Evolutionary conservation across 2,888 invertebrate genomes (phyloP).

Genomic region (Brachypterus glaber): DNA sequence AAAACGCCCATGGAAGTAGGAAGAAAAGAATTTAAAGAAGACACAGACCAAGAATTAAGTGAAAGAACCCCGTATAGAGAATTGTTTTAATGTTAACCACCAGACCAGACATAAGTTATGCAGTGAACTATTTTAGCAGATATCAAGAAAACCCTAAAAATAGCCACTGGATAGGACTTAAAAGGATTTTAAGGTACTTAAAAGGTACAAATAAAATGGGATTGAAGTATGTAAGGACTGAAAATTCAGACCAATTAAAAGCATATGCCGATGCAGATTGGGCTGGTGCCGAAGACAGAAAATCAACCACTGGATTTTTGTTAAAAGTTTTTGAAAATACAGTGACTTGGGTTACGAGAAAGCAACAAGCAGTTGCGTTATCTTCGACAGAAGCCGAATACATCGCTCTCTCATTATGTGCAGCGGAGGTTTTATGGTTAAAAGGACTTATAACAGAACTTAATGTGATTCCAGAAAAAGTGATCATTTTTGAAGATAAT

Average conservation of each 20-base stretch:
- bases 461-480: too few relatives aligned
- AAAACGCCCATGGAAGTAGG: conserved; percentile 11
- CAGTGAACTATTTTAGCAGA: background rate
- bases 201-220: too few relatives aligned
- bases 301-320: conserved; percentile 29
- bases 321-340: conserved; percentile 23
- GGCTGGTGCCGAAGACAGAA: conserved; percentile 20
- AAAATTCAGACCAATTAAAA: too few relatives aligned
- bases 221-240: too few relatives aligned
- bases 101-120: conserved; percentile 2
- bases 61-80: too few relatives aligned
- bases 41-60: background rate
- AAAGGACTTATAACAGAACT: conserved; percentile 6
- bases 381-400: conserved; percentile 32
- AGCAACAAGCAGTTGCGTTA: conserved; percentile 25
- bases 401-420: conserved; percentile 24
- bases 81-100: background rate
- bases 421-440: conserved; percentile 24
- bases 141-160: background rate
- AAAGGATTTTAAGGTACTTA: background rate
- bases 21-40: background rate
- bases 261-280: conserved; percentile 28
- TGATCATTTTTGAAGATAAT: too few relatives aligned
- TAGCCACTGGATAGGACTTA: background rate
- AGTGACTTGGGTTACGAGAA: conserved; percentile 27